A percentile compares a stretch with the other conserved stretches of the same genome.
phyloP scores from a whole-genome alignment of 2,113 vertebrate genomes.

The Candoia aspera region DNA sequence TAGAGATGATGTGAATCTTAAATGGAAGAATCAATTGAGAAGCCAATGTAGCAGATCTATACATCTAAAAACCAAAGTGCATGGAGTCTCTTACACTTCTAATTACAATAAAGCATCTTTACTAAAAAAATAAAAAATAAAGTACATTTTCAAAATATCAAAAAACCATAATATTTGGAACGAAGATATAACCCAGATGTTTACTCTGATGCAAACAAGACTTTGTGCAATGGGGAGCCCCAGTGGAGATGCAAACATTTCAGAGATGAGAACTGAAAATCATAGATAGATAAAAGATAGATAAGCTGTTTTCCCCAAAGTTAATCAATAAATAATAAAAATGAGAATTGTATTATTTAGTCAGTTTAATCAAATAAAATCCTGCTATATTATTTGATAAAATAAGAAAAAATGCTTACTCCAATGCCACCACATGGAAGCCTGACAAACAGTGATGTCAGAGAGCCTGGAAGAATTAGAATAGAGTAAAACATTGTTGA shows the following conservation, averaged over 20 bases:
- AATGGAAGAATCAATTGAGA: neutral
- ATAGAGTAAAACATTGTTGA: slow-evolving; percentile 32
- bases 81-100: neutral
- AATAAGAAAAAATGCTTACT: slow-evolving; percentile 78
- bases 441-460: slow-evolving; percentile 92
- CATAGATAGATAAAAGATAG: neutral
- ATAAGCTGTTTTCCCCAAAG: neutral
- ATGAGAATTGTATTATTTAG: neutral
- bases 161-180: neutral
- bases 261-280: no score
- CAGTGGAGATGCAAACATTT: neutral
- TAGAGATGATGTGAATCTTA: neutral
- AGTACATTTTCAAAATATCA: neutral
- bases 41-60: neutral
- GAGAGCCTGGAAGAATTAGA: slow-evolving; percentile 78
- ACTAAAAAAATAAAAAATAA: neutral
- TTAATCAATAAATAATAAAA: neutral
- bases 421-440: slow-evolving; percentile 95
- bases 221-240: neutral
- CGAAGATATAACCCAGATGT: neutral
- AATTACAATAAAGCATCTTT: neutral
- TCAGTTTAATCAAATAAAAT: neutral
- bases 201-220: neutral
- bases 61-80: neutral
- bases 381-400: neutral